Base-by-base conservation (phyloP, 2,113 vertebrate genomes). In the Toxotes jaculatrix region DNA sequence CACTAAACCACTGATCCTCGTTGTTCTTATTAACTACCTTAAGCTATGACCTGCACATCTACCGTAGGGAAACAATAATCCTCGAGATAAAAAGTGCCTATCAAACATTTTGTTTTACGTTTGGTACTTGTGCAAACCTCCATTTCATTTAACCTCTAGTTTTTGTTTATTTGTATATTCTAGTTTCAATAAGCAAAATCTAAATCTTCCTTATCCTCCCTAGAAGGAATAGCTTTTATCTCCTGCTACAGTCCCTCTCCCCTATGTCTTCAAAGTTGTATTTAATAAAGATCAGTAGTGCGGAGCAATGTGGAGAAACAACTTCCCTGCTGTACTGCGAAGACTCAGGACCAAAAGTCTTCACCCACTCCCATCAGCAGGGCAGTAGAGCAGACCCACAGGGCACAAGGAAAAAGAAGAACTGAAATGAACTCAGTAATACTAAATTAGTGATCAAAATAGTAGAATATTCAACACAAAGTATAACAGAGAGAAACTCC, bases 201-300 rank as follows among this genome's bases (percentile, higher is more conserved):
- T 12, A 64, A 66, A 53, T 73, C n/a, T 64, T 32, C 31, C 31
- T 71, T 42, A 49, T 75, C 21, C 64, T 79, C 21, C 21, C 56
- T 71, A 19, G 9, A 79, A 87, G 57, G 23, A 79, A 81, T 1
- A 14, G 11, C 7, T 66, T 86, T 74, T 75, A 71, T 85, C 38
- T 80, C 56, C 27, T 34, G 36, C 36, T 62, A 16, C 53, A 56
- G 59, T 56, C 62, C 38, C 55, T 76, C 68, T 17, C 51, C 66
- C 67, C 43, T 72, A 12, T 69, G 40, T 82, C 77, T 70, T 67
- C 32, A 62, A 27, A 79, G 55, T 77, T 87, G 56, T 71, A 71
- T 84, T 80, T 85, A 87, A 87, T 82, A 83, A 84, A 83, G 81
- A 78, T 69, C 80, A 87, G 67, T 43, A 73, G 84, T 64, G 90